Percentiles rank a stretch among this genome's conserved stretches.
phyloP scores from a whole-genome alignment of 2,113 vertebrate genomes.

The Trinectes maculatus region DNA sequence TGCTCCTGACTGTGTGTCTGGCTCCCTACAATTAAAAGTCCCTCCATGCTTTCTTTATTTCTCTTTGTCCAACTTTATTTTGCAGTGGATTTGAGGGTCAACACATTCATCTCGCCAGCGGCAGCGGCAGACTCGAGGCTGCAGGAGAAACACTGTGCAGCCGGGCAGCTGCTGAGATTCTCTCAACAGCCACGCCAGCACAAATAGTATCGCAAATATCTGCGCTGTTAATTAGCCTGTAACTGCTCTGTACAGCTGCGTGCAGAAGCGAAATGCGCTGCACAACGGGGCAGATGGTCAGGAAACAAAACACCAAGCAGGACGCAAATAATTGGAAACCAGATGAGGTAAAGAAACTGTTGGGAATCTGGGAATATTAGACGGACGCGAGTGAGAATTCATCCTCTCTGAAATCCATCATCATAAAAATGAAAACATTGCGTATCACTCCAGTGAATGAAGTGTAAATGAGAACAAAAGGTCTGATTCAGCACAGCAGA shows the following conservation, averaged over 20 bases:
- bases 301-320: slow-evolving; percentile 22
- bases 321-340: slow-evolving; percentile 19
- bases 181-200: slow-evolving; percentile 48
- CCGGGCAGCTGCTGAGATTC: slow-evolving; percentile 60
- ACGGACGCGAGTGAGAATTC: neutral
- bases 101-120: slow-evolving; percentile 48
- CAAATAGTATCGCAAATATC: slow-evolving; percentile 57
- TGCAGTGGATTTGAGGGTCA: slow-evolving; percentile 54
- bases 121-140: slow-evolving; percentile 12
- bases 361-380: slow-evolving; percentile 4
- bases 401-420: slow-evolving; percentile 17
- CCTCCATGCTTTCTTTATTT: slow-evolving; percentile 51
- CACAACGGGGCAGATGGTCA: slow-evolving; percentile 43
- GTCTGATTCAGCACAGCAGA: no score
- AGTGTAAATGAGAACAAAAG: neutral
- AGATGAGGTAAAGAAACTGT: slow-evolving; percentile 31
- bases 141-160: slow-evolving; percentile 36
- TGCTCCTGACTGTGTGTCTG: slow-evolving; percentile 42
- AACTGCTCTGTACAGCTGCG: slow-evolving; percentile 56
- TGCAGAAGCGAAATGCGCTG: slow-evolving; percentile 34
- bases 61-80: slow-evolving; percentile 52
- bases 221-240: slow-evolving; percentile 64
- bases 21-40: slow-evolving; percentile 56
- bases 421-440: neutral
- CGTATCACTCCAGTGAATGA: neutral